Conservation (phyloP, 2,888 invertebrate species). For the Sipha maydis region DNA sequence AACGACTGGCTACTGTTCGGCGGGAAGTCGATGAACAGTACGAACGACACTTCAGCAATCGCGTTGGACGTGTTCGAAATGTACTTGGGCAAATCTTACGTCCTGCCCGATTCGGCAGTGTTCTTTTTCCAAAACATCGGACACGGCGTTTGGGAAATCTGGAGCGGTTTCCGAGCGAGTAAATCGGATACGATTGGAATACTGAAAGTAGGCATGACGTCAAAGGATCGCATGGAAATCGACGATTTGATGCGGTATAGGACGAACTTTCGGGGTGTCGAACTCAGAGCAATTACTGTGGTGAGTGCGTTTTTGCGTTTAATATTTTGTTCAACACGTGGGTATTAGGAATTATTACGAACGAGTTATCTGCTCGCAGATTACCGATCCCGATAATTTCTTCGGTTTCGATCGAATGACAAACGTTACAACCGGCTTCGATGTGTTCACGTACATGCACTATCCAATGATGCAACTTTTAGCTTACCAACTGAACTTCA, state of each 20-base stretch:
- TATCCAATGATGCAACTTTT: background rate
- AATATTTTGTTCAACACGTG: background rate
- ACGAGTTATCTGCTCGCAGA: background rate
- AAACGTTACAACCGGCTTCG: background rate
- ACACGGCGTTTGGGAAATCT: background rate
- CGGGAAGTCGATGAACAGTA: too few relatives aligned
- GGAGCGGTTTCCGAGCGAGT: slow-evolving; percentile 38
- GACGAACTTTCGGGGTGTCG: background rate
- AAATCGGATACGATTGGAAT: background rate
- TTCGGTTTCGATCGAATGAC: background rate
- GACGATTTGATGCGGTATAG: background rate
- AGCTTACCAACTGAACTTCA: background rate
- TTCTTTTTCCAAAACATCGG: background rate
- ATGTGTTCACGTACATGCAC: background rate
- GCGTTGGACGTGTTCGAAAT: background rate
- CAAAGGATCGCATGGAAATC: background rate
- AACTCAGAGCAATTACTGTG: slow-evolving; percentile 9
- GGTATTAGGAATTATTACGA: background rate
- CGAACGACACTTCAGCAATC: background rate
- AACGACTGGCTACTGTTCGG: slow-evolving; percentile 33
- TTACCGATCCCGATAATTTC: background rate
- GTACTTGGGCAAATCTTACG: background rate
- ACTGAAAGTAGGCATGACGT: background rate
- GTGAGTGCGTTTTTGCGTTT: background rate
- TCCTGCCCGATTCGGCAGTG: slow-evolving; percentile 6